These are phyloP conservation scores for Ptychochromis oligacanthus DNA, from an alignment of 2,113 vertebrate species.

Conservation along the genomic window DNA sequence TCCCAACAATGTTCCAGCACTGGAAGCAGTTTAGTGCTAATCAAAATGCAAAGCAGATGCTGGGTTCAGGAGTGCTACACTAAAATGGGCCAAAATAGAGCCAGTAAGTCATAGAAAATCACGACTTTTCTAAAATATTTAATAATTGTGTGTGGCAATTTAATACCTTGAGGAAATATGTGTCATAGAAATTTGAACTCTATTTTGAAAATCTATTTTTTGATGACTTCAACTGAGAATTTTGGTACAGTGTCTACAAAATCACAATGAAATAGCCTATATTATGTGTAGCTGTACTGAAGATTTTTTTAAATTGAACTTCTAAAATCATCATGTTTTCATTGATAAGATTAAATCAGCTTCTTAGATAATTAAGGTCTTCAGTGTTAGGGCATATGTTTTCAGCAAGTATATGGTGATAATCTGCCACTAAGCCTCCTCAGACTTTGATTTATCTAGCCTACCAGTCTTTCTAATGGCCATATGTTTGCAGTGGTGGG, in stretches of 20 bases:
- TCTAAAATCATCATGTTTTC: not conserved
- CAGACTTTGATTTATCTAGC: slow-evolving; percentile 43
- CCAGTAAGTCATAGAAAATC: slow-evolving; percentile 6
- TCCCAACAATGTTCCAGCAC: slow-evolving; percentile 41
- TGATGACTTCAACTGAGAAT: not conserved
- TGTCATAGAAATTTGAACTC: not conserved
- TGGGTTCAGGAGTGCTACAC: not conserved
- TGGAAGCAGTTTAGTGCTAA: slow-evolving; percentile 54
- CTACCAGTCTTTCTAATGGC: not conserved
- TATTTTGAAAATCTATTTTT: too few relatives aligned
- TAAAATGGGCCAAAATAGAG: not conserved
- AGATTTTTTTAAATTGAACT: too few relatives aligned
- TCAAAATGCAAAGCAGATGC: slow-evolving; percentile 75
- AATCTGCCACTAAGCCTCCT: slow-evolving; percentile 47
- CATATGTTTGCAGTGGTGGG: slow-evolving; percentile 12
- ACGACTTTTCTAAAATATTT: slow-evolving; percentile 1
- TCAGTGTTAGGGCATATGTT: slow-evolving; percentile 2
- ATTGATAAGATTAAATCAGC: slow-evolving; percentile 20
- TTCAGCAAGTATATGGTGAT: not conserved
- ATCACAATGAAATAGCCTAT: not conserved
- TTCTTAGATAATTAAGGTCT: slow-evolving; percentile 27
- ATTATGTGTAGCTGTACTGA: not conserved
- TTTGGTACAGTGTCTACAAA: not conserved
- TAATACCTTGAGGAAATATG: not conserved
- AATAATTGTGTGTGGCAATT: not conserved